Base-by-base conservation (phyloP, 2,888 invertebrate species). In the Calameuta pallipes region DNA sequence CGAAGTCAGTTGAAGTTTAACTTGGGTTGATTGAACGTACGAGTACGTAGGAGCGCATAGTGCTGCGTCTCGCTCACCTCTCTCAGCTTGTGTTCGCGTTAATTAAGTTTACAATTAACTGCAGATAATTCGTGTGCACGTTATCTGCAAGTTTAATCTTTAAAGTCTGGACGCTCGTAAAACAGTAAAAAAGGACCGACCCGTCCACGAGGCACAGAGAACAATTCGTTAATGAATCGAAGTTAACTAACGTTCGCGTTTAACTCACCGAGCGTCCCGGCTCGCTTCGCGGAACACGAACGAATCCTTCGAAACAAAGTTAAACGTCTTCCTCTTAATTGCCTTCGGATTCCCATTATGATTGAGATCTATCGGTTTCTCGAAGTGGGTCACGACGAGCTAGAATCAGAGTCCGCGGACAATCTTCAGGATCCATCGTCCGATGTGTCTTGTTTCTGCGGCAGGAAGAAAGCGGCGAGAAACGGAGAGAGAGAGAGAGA, bases 101-200 rank as follows among this genome's bases (percentile, higher is more conserved):
- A 88, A 87, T 87, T 88, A 87, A 87, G 86, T 86, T 84, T 82
- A 85, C 88, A 88, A 88, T 87, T 87, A 87, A 85, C 87, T 85
- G 85, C 83, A 83, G 83, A 88, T 87, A 86, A 88, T 88, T 87
- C 84, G 86, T 82, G 83, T 80, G 84, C 80, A 77, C 74, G 79
- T 82, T 87, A 87, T 87, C 87, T 80, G 76, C 68, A 70, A 81
- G 81, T 79, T 79, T 78, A 82, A 88, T 88, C 87, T 84, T 77
- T 78, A 80, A 71, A 13, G 31, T 31, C 34, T 2, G 71, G 33
- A 71, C 4, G 31, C 71, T 34, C 71, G 71, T 34, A 33, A 33
- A 71, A 15, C 71, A 33, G 71, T 30, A 30, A 71, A 71, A 71
- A 33, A 33, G 31, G 30, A 30, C 15, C 2, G 15, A 30, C 71